phyloP scores from a whole-genome alignment of 2,888 invertebrate species.

The Melinaea marsaeus region DNA sequence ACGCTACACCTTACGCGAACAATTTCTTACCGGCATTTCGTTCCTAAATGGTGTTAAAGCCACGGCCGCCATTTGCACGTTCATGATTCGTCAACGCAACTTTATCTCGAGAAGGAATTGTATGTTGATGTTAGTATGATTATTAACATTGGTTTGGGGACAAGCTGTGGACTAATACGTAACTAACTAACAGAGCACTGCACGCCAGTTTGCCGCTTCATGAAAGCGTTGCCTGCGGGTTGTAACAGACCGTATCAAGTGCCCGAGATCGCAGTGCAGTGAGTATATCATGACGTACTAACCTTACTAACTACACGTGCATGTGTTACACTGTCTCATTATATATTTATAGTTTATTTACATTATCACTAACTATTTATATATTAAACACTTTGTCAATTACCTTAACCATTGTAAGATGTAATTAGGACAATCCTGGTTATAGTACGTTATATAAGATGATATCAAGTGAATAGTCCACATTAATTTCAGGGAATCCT shows the following conservation, averaged over 20 bases:
- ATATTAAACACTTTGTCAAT: too few relatives aligned
- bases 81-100: too few relatives aligned
- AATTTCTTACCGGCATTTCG: too few relatives aligned
- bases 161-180: constrained; percentile 63
- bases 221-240: constrained; percentile 66
- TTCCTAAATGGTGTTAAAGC: too few relatives aligned
- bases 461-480: neutral
- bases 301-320: constrained; percentile 10
- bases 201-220: constrained; percentile 76
- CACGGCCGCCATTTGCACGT: too few relatives aligned
- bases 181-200: constrained; percentile 74
- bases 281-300: constrained; percentile 46
- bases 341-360: neutral
- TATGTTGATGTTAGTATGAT: too few relatives aligned
- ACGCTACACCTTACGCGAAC: too few relatives aligned
- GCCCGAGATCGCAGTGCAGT: constrained; percentile 73
- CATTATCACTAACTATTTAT: neutral
- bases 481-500: constrained; percentile 80
- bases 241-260: constrained; percentile 65
- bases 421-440: too few relatives aligned
- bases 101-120: too few relatives aligned
- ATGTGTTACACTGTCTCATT: neutral
- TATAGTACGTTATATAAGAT: neutral
- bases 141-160: constrained; percentile 12
- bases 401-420: too few relatives aligned